These are phyloP conservation scores for Actinia tenebrosa DNA, from an alignment of 64 coral and sea anemone genomes.

Conservation along the genomic window DNA sequence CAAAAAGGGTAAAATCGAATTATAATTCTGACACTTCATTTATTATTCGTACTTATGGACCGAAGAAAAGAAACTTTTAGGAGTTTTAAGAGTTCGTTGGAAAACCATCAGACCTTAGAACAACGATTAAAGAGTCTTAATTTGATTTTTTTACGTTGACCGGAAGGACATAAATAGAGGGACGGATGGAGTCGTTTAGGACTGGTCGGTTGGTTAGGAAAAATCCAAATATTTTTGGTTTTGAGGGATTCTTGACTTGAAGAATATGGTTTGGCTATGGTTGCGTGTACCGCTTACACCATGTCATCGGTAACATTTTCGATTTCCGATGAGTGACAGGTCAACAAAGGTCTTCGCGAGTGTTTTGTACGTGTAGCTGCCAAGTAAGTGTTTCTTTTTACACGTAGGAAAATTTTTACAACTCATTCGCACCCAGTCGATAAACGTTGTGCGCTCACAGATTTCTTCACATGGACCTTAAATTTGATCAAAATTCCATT, in stretches of 20 bases:
- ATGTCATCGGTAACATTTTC: conserved; percentile 60
- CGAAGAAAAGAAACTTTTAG: not conserved
- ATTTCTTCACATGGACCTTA: conserved; percentile 42
- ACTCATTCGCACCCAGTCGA: conserved; percentile 15
- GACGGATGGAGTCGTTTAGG: conserved; percentile 22
- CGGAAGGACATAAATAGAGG: conserved; percentile 5
- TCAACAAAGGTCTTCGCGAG: conserved; percentile 29
- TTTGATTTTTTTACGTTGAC: conserved; percentile 14
- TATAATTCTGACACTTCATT: not conserved
- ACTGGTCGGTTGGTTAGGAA: not conserved
- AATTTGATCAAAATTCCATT: conserved; percentile 81
- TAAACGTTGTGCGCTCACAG: not conserved
- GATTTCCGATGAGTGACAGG: conserved; percentile 50
- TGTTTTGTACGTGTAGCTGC: not conserved
- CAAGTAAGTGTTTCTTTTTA: conserved; percentile 31
- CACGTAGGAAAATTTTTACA: conserved; percentile 27
- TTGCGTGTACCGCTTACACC: conserved; percentile 25
- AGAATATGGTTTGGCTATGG: conserved; percentile 34
- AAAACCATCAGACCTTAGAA: not conserved
- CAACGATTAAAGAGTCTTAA: conserved; percentile 25
- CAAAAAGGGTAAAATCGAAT: conserved; percentile 9
- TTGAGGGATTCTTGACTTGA: conserved; percentile 46
- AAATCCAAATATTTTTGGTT: conserved; percentile 36
- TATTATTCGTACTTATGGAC: not conserved
- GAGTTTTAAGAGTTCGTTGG: not conserved